Base-by-base conservation (phyloP, 2,888 invertebrate species). In the Phaedon cochleariae region DNA sequence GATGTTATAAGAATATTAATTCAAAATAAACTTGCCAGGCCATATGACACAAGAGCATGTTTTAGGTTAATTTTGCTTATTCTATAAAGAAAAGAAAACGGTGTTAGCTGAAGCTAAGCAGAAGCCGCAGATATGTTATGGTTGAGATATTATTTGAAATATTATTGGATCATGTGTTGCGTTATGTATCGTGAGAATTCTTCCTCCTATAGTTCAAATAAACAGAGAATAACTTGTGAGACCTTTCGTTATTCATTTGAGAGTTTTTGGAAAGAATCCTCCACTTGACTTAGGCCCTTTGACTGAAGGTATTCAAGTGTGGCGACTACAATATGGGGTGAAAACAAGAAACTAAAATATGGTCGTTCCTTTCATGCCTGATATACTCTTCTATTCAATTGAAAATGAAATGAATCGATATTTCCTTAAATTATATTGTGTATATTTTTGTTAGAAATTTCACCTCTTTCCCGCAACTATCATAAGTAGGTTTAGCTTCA, bases 1-100 rank as follows among this genome's bases (percentile, higher is more conserved):
- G 71, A 70, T 71, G 73, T 70, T 76, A 70, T 76, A 74, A 76
- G 76, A 76, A 75, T 76, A 76, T 73, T 71, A 74, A 74, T 73
- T 69, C 65, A 77, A 77, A 77, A 76, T 77, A 77, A 77, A 77
- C 76, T 70, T 57, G 65, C 58, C 64, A 64, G 60, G 58, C 72
- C 76, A 76, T 77, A 75, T 77, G 77, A 77, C 77, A 77, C 73
- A 72, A 73, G 74, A 75, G 74, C 72, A 21, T 29, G 29, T 52
- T 31, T 52, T 52, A 52, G 52, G 26, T 21, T 26, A 26, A 51
- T 45, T 64, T 67, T 70, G 73, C 72, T 73, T 72, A 71, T 73
- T 73, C 71, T 62, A n/a, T n/a, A 67, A 60, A 66, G 72, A 69
- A 72, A 70, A 66, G 67, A 68, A 65, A 70, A 48, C 59, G 37